Conservation (phyloP, 2,113 vertebrate genomes). For the Coturnix japonica region DNA sequence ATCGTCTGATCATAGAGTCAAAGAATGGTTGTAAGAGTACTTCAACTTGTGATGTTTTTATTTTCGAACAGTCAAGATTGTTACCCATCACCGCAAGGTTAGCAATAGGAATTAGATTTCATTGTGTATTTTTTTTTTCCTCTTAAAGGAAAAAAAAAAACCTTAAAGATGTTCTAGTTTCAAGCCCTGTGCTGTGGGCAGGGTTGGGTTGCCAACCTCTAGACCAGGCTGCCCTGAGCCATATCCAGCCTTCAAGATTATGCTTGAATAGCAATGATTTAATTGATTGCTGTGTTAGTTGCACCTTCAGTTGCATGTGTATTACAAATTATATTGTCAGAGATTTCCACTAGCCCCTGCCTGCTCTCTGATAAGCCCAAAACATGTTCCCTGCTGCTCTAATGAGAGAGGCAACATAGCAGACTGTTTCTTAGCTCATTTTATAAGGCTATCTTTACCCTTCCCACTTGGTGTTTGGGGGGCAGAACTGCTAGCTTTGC, state of each 20-base stretch:
- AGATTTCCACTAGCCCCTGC: neutral
- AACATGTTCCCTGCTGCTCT: neutral
- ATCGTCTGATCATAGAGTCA: neutral
- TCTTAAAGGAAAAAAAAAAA: neutral
- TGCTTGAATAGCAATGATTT: neutral
- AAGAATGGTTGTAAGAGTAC: neutral
- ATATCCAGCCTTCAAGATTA: neutral
- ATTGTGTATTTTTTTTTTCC: conserved; percentile 24
- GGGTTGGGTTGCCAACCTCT: too few relatives aligned
- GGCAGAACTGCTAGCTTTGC: neutral
- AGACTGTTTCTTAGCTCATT: neutral
- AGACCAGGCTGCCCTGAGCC: too few relatives aligned
- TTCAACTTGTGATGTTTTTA: conserved; percentile 52
- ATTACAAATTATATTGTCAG: neutral
- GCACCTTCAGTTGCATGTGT: neutral
- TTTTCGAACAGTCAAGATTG: conserved; percentile 64
- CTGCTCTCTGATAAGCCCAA: neutral
- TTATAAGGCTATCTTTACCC: neutral
- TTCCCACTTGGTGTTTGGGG: neutral
- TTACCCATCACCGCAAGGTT: conserved; percentile 71
- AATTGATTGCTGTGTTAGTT: neutral
- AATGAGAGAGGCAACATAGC: neutral
- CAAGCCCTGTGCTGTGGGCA: too few relatives aligned
- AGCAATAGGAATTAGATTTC: conserved; percentile 75
- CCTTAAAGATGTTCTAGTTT: too few relatives aligned